Percentiles rank a stretch among this genome's conserved stretches.
Evolutionary conservation across 2,888 invertebrate species (phyloP).

Genomic region (Cecidostiba fungosa): DNA sequence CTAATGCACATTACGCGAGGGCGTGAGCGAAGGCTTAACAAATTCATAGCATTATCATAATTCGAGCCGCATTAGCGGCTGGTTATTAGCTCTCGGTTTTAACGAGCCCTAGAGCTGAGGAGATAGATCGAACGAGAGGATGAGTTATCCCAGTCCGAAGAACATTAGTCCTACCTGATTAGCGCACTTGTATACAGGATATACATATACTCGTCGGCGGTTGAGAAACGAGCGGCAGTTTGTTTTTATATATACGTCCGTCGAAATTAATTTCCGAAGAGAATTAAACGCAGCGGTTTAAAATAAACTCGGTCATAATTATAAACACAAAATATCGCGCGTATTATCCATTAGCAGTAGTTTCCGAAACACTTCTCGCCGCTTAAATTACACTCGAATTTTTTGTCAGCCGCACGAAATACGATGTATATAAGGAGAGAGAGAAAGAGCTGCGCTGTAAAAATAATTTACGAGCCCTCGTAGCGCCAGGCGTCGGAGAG

Average conservation of each 20-base stretch:
- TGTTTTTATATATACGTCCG: neutral
- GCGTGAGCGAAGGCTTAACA: conserved; percentile 28
- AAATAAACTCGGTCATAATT: neutral
- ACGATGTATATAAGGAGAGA: conserved; percentile 25
- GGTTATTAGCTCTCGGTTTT: conserved; percentile 39
- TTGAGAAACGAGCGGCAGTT: conserved; percentile 4
- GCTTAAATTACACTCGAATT: neutral
- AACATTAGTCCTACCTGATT: conserved; percentile 37
- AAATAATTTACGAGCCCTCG: conserved; percentile 53
- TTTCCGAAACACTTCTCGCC: too few species aligned
- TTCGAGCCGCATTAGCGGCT: conserved; percentile 45
- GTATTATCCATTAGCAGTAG: neutral
- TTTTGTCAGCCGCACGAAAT: neutral
- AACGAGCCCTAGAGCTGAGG: neutral
- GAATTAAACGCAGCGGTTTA: neutral
- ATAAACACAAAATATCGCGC: neutral
- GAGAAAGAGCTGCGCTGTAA: conserved; percentile 10
- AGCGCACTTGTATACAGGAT: neutral
- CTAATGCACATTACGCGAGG: conserved; percentile 22
- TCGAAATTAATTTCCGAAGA: neutral
- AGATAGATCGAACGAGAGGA: conserved; percentile 23
- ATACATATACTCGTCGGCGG: neutral
- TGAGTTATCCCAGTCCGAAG: neutral
- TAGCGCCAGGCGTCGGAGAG: conserved; percentile 15
- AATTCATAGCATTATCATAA: conserved; percentile 50